phyloP scores from a whole-genome alignment of 2,888 invertebrate genomes.

The Synergus itoensis region DNA sequence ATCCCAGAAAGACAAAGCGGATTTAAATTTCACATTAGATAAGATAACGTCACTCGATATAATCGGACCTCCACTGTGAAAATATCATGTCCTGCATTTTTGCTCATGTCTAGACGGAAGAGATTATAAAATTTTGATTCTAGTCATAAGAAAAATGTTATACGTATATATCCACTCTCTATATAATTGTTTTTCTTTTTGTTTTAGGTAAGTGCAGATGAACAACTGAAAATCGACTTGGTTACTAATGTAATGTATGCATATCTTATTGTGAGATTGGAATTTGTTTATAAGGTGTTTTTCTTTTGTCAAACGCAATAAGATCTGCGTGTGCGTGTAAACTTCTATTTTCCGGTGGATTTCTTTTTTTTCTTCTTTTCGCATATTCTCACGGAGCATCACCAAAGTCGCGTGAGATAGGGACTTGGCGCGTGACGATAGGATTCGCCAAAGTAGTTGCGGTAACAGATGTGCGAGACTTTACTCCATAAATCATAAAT shows the following conservation, averaged over 20 bases:
- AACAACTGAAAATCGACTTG: not conserved
- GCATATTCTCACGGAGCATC: slow-evolving; percentile 34
- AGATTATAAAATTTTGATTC: not conserved
- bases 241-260: not conserved
- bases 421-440: slow-evolving; percentile 27
- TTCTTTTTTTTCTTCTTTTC: not conserved
- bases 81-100: not conserved
- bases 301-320: not conserved
- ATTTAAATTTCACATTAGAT: slow-evolving; percentile 35
- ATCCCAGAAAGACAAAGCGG: slow-evolving; percentile 24
- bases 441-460: slow-evolving; percentile 21
- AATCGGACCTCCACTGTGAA: not conserved
- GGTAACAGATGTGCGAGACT: slow-evolving; percentile 21
- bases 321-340: not conserved
- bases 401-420: slow-evolving; percentile 23
- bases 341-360: slow-evolving; percentile 1
- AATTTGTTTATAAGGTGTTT: not conserved
- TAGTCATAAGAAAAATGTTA: not conserved
- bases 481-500: slow-evolving; percentile 21
- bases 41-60: slow-evolving; percentile 24
- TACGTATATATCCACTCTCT: not conserved
- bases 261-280: not conserved
- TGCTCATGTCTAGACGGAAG: not conserved
- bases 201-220: slow-evolving; percentile 31
- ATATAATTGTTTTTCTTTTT: not conserved